Evolutionary conservation across 2,797 vertebrate genomes (phyloP).

Genomic region (Alcedo atthis): DNA sequence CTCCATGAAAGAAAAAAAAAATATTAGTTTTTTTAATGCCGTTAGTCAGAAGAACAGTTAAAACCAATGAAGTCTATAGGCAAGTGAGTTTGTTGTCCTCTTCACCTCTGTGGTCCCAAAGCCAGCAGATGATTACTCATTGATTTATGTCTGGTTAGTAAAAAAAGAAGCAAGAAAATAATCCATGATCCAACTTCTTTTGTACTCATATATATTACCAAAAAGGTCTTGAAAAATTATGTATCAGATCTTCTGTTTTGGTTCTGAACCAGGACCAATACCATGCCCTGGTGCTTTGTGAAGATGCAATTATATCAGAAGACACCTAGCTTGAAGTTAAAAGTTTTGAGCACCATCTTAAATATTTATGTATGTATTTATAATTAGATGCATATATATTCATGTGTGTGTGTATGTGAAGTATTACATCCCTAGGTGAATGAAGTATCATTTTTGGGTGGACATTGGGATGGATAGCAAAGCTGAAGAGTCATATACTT

Average conservation of each 20-base stretch:
- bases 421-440: not conserved
- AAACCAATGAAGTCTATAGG: not conserved
- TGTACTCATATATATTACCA: not conserved
- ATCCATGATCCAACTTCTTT: not conserved
- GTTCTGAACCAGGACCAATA: not conserved
- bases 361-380: not conserved
- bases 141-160: not conserved
- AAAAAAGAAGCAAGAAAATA: not conserved
- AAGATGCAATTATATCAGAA: not conserved
- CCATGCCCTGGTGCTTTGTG: not conserved
- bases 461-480: not conserved
- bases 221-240: not conserved
- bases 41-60: not conserved
- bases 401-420: not conserved
- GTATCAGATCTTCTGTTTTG: not conserved
- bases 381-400: not conserved
- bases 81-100: not conserved
- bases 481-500: rapidly evolving
- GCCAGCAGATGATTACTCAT: not conserved
- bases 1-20: not conserved
- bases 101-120: not conserved
- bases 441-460: not conserved
- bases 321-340: not conserved
- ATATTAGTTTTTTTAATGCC: not conserved
- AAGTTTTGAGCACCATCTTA: not conserved